Conservation (phyloP, 2,888 invertebrate species). For the Melinopterus prodromus region DNA sequence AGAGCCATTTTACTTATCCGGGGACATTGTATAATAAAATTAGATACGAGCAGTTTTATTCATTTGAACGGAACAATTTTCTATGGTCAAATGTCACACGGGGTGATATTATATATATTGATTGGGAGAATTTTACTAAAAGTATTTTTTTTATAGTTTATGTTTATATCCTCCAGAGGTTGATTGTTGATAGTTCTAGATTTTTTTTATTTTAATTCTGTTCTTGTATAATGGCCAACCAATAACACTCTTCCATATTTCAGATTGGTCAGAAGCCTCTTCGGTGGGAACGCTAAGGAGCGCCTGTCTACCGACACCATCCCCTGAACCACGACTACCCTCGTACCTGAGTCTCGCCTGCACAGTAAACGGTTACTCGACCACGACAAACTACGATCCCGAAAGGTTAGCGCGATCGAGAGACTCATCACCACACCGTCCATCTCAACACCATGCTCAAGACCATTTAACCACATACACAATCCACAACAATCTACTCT, state of each 20-base stretch:
- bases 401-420: conserved; percentile 69
- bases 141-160: no score
- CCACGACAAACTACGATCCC: conserved; percentile 86
- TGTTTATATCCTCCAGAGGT: no score
- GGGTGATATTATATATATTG: no score
- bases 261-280: conserved; percentile 63
- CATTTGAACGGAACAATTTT: no score
- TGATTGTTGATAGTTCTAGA: no score
- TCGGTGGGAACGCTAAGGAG: conserved; percentile 64
- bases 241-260: conserved; percentile 43
- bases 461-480: conserved; percentile 45
- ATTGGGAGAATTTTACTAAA: no score
- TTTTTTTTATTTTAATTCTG: no score
- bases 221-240: no score
- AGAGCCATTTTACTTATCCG: no score
- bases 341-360: conserved; percentile 90
- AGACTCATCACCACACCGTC: conserved; percentile 74
- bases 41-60: no score
- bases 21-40: no score
- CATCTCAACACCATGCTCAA: conserved; percentile 41
- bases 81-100: no score
- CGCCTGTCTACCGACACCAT: conserved; percentile 55
- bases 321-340: conserved; percentile 71
- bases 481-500: conserved; percentile 56
- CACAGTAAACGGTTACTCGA: conserved; percentile 90